These are phyloP conservation scores for Halcyon malimbica DNA, from an alignment of 2,113 vertebrate genomes.

Conservation along the genomic window DNA sequence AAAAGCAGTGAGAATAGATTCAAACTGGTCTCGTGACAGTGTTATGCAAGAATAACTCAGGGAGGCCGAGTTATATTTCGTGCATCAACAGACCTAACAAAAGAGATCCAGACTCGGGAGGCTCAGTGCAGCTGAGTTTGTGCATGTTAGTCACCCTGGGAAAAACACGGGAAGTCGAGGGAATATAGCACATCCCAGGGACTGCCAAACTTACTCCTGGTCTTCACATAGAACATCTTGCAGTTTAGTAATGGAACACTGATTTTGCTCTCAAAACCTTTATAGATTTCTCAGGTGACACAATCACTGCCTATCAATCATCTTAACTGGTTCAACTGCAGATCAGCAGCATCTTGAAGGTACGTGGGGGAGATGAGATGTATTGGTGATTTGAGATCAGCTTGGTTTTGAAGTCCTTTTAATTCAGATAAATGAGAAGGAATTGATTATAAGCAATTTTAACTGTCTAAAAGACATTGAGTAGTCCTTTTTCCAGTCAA, in stretches of 20 bases:
- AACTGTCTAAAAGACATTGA: not conserved
- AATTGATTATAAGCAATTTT: not conserved
- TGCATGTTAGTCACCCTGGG: not conserved
- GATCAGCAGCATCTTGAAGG: not conserved
- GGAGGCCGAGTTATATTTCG: not conserved
- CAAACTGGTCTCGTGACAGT: not conserved
- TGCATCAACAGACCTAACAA: not conserved
- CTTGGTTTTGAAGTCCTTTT: not conserved
- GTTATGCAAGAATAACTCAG: not conserved
- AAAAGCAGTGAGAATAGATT: not conserved
- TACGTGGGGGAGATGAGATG: not conserved
- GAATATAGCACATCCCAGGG: not conserved
- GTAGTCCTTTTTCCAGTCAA: not conserved
- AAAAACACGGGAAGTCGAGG: not conserved
- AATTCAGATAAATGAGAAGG: not conserved
- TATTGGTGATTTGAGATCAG: not conserved
- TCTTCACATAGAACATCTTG: not conserved
- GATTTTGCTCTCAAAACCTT: not conserved
- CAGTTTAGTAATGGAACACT: not conserved
- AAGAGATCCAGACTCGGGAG: not conserved
- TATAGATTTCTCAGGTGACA: not conserved
- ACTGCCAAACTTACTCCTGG: not conserved
- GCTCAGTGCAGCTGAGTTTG: not conserved
- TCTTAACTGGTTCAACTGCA: not conserved
- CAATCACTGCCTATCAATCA: not conserved